phyloP scores from a whole-genome alignment of 2,113 vertebrate species.

The Anguilla rostrata region DNA sequence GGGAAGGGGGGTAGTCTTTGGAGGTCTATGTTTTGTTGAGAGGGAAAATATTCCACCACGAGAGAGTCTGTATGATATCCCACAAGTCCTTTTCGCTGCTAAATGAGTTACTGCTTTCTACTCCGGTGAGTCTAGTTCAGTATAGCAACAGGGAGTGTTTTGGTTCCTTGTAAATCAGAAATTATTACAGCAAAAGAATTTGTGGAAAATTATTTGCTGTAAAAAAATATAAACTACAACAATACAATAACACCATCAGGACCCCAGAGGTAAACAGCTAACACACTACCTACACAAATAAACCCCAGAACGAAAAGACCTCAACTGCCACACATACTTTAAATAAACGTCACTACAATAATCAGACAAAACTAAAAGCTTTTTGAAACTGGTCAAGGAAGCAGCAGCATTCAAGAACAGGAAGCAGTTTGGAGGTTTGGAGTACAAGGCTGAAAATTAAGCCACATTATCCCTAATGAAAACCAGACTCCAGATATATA shows the following conservation, averaged over 20 bases:
- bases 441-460: neutral
- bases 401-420: neutral
- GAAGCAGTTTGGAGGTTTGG: neutral
- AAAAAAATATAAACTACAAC: neutral
- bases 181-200: neutral
- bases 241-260: neutral
- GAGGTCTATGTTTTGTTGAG: neutral
- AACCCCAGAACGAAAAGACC: neutral
- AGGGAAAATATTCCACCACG: conserved; percentile 2
- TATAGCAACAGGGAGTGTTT: neutral
- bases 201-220: neutral
- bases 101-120: neutral
- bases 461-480: neutral
- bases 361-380: neutral
- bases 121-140: neutral
- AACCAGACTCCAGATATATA: conserved; percentile 15
- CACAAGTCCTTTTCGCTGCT: neutral
- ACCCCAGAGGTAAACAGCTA: neutral
- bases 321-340: neutral
- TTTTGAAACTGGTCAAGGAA: neutral
- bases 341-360: conserved; percentile 7
- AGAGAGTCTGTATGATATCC: neutral
- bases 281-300: neutral
- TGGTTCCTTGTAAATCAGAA: neutral
- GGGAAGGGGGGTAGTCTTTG: neutral